Base-by-base conservation (phyloP, 53 echinoderm and acorn worm genomes). In the Luidia sarsii region DNA sequence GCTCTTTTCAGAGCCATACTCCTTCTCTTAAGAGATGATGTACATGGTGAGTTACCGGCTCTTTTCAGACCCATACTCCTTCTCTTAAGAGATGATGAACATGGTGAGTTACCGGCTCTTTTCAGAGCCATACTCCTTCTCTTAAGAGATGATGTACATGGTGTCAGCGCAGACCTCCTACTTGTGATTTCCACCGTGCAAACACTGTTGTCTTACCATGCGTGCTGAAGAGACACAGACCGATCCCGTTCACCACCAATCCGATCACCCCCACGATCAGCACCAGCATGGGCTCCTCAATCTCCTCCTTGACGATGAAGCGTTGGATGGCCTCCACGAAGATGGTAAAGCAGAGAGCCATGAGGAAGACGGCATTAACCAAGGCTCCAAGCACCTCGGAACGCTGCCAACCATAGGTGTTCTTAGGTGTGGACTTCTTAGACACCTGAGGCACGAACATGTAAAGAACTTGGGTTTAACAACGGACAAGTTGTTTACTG, bases 121-220 rank as follows among this genome's bases (percentile, higher is more conserved):
- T n/a, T n/a, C n/a, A n/a, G n/a, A n/a, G n/a, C n/a, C n/a, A n/a
- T n/a, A n/a, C n/a, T n/a, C n/a, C n/a, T n/a, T n/a, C n/a, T n/a
- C n/a, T n/a, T n/a, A n/a, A n/a, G n/a, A n/a, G n/a, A n/a, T n/a
- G n/a, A n/a, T n/a, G n/a, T n/a, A n/a, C n/a, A n/a, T n/a, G n/a
- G n/a, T n/a, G n/a, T n/a, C n/a, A n/a, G n/a, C n/a, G n/a, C n/a
- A n/a, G n/a, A n/a, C n/a, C n/a, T n/a, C n/a, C n/a, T n/a, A 9
- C 7, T 9, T 9, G 7, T 9, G 46, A 14, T 45, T 9, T 45
- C 46, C 46, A 45, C 14, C 7, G n/a, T n/a, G n/a, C n/a, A n/a
- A n/a, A n/a, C n/a, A n/a, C n/a, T n/a, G n/a, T n/a, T n/a, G n/a
- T 9, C 90, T 86, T 84, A 94, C 95, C 95, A 35, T 94, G 95